phyloP scores from a whole-genome alignment of 2,888 invertebrate genomes.

The Eupithecia insigniata region DNA sequence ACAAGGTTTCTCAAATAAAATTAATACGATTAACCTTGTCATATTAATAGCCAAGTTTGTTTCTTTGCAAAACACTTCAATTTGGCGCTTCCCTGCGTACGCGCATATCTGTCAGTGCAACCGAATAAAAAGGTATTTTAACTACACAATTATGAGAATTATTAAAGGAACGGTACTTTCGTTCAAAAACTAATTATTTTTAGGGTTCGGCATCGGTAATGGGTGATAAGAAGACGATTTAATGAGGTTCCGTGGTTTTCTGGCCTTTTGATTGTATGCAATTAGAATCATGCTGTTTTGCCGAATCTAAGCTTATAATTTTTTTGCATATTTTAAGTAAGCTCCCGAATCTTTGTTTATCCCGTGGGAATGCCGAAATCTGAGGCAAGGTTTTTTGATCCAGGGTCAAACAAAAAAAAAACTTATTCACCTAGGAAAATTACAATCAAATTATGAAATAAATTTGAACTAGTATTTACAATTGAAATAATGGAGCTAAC shows the following conservation, averaged over 20 bases:
- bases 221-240: conserved; percentile 28
- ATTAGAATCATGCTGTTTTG: conserved; percentile 20
- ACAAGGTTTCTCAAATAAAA: conserved; percentile 21
- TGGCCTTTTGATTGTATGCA: conserved; percentile 13
- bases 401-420: too few species aligned
- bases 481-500: too few species aligned
- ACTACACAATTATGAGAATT: conserved; percentile 41
- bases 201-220: conserved; percentile 30
- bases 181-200: conserved; percentile 46
- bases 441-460: too few species aligned
- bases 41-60: conserved; percentile 39
- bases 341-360: not conserved
- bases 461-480: too few species aligned
- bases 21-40: conserved; percentile 41
- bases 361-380: not conserved
- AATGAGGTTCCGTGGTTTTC: conserved; percentile 17
- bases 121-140: conserved; percentile 46
- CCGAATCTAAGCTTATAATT: conserved; percentile 4
- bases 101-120: conserved; percentile 42
- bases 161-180: conserved; percentile 42
- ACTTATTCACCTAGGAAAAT: too few species aligned
- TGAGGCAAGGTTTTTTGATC: too few species aligned
- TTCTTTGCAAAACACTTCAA: conserved; percentile 41
- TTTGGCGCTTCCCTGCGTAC: conserved; percentile 34
- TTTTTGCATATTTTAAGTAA: not conserved